Base-by-base conservation (phyloP, 1,140 invertebrate species). In the Caerostris darwini region DNA sequence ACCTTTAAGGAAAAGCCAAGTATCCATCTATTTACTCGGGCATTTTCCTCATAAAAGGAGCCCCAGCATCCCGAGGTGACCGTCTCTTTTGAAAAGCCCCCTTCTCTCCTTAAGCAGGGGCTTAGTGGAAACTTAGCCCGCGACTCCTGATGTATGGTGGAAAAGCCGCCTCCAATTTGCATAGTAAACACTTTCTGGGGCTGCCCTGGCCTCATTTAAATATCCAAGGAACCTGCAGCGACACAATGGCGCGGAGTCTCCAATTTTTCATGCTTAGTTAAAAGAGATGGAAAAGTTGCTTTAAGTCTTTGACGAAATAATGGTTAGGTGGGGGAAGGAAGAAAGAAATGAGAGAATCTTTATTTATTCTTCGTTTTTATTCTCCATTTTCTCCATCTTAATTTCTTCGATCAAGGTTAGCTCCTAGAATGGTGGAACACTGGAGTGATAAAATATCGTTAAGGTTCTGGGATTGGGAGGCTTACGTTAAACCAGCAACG, bases 191-290 rank as follows among this genome's bases (percentile, higher is more conserved):
- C 71, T 91, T 91, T 91, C 90, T 81, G 10, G 12, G 19, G 64
- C 17, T 1, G 71, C 5, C 14, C 8, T 7, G 3, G 3, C 50
- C 58, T 91, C 90, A 91, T 91, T 91, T 91, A 54, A 91, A 91
- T 91, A 91, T 61, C 54, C 14, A 17, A 17, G 56, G 19, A 14
- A 34, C 54, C 88, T 90, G 0, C 34, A 34, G 34, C 19, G 5
- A 34, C 88, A 67, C 88, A 90, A 90, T 57, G n/a, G 17, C 54
- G 3, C 8, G 10, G 88, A 67, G 59, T 57, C 56, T 34, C 34
- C 90, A 61, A 91, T 91, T 91, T 91, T 91, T 91, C 90, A 91
- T 82, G 90, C 90, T 91, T 91, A 91, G 90, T 91, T 91, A 58
- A 91, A 77, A 59, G 71, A 82, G 69, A 8, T 19, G 83, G 56